A percentile compares a stretch with the other conserved stretches of the same genome.
phyloP scores from a whole-genome alignment of 2,888 invertebrate species.

The Linnaemya vulpina region DNA sequence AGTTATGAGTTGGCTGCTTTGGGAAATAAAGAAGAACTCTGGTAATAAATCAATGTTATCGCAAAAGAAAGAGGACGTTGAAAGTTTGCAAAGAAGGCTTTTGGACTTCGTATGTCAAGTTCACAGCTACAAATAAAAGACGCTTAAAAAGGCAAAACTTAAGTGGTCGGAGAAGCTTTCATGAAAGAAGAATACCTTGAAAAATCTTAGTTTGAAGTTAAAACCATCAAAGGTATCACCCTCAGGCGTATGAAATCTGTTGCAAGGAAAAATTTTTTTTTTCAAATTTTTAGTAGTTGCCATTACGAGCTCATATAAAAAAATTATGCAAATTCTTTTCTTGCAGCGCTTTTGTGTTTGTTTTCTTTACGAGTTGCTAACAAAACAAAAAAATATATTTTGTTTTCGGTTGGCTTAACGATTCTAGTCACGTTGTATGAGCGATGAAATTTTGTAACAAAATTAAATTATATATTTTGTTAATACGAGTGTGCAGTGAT shows the following conservation, averaged over 20 bases:
- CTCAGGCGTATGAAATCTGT: not conserved
- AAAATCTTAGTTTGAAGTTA: slow-evolving; percentile 4
- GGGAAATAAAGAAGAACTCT: not conserved
- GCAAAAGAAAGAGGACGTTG: not conserved
- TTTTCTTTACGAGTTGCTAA: slow-evolving; percentile 30
- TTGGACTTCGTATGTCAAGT: slow-evolving; percentile 24
- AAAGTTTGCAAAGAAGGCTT: not conserved
- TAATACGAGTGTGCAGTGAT: slow-evolving; percentile 10
- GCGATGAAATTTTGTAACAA: slow-evolving; percentile 49
- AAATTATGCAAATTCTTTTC: slow-evolving; percentile 52
- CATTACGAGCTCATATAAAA: slow-evolving; percentile 45
- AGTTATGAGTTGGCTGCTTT: slow-evolving; percentile 30
- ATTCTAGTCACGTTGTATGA: slow-evolving; percentile 67
- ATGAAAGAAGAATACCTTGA: not conserved
- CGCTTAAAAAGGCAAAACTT: slow-evolving; percentile 1
- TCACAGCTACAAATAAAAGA: slow-evolving; percentile 33
- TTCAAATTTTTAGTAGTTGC: not conserved
- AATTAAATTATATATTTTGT: slow-evolving; percentile 44
- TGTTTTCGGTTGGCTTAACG: slow-evolving; percentile 1
- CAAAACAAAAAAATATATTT: not conserved
- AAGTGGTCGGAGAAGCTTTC: slow-evolving; percentile 1
- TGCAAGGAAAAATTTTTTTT: not conserved
- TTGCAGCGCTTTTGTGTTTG: not conserved
- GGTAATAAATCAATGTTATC: slow-evolving; percentile 59
- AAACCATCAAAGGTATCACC: not conserved